phyloP scores from a whole-genome alignment of 2,888 invertebrate genomes.

The Nysson spinosus region DNA sequence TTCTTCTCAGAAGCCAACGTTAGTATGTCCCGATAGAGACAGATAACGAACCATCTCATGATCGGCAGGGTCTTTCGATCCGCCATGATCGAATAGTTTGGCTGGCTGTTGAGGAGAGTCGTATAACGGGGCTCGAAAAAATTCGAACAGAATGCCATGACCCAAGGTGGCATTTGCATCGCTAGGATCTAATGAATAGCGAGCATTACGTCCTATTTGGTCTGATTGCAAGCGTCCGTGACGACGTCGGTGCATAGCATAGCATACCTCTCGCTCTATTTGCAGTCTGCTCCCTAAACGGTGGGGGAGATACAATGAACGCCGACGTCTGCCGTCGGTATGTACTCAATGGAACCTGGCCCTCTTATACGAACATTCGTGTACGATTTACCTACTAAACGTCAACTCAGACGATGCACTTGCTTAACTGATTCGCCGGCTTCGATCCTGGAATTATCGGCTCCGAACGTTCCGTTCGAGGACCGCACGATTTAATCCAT shows the following conservation, averaged over 20 bases:
- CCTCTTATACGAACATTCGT: conserved; percentile 35
- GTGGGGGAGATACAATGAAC: conserved; percentile 60
- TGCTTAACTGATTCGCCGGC: conserved; percentile 5
- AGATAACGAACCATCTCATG: conserved; percentile 4
- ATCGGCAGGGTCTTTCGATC: conserved; percentile 33
- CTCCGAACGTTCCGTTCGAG: conserved; percentile 9
- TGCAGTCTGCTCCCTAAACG: conserved; percentile 58
- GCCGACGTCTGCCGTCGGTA: conserved; percentile 63
- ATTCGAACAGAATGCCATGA: conserved; percentile 68
- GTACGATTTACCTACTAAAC: conserved; percentile 50
- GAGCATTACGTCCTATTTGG: conserved; percentile 70
- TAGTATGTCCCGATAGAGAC: conserved; percentile 30
- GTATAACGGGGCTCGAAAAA: conserved; percentile 38
- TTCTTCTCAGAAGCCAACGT: too few relatives aligned
- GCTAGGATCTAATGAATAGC: conserved; percentile 71
- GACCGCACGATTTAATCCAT: conserved; percentile 26
- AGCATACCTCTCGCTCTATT: conserved; percentile 71
- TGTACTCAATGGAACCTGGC: conserved; percentile 55
- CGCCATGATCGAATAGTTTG: conserved; percentile 49
- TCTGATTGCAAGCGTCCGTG: conserved; percentile 66
- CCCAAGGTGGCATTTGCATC: conserved; percentile 70
- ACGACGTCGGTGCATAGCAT: conserved; percentile 65
- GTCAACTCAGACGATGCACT: conserved; percentile 29
- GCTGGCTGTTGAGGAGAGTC: conserved; percentile 35
- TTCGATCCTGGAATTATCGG: conserved; percentile 27